Evolutionary conservation across 2,888 invertebrate species (phyloP).

Genomic region (Aphodius sticticus): DNA sequence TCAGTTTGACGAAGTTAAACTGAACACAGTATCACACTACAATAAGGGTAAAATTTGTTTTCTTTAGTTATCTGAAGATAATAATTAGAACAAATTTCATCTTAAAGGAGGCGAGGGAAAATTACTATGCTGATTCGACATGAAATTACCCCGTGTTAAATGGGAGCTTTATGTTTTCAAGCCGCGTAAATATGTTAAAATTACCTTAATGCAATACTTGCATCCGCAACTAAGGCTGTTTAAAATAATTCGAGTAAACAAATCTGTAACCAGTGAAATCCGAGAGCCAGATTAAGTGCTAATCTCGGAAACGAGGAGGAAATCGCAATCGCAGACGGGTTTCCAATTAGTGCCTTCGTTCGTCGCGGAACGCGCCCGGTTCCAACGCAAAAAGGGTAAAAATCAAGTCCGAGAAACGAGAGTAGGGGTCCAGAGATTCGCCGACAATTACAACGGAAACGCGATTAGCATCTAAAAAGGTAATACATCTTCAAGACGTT

Average conservation of each 20-base stretch:
- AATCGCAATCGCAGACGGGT: neutral
- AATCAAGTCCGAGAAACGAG: neutral
- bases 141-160: too few relatives aligned
- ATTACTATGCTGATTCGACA: too few relatives aligned
- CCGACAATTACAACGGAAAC: neutral
- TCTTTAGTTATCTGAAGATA: too few relatives aligned
- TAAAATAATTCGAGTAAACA: neutral
- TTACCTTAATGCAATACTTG: neutral
- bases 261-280: neutral
- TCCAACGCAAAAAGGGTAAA: neutral
- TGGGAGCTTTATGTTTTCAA: too few relatives aligned
- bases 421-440: neutral
- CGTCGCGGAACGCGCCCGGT: neutral
- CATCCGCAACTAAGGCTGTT: neutral
- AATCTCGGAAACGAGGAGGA: neutral
- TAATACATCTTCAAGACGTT: conserved; percentile 4
- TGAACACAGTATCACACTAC: too few relatives aligned
- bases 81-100: too few relatives aligned
- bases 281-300: neutral
- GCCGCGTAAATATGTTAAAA: neutral
- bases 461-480: neutral
- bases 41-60: too few relatives aligned
- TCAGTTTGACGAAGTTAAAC: too few relatives aligned
- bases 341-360: neutral
- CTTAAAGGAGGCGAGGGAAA: too few relatives aligned